A percentile compares a stretch with the other conserved stretches of the same genome.
phyloP scores from a whole-genome alignment of 2,888 invertebrate species.

The Cenopis cana region DNA sequence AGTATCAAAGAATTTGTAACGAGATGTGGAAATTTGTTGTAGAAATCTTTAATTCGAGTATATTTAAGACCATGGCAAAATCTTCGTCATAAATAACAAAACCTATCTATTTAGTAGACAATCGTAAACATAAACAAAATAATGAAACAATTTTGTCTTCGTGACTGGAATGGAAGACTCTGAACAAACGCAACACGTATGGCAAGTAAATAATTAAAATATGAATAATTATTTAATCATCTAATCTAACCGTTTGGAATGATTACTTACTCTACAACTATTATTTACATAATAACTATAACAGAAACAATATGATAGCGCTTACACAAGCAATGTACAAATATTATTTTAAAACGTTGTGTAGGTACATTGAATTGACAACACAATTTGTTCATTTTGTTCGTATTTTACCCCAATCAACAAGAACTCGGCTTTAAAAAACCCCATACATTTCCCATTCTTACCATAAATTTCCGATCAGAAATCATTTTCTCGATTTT shows the following conservation, averaged over 20 bases:
- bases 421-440: background rate
- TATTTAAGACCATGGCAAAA: slow-evolving; percentile 31
- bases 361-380: slow-evolving; percentile 43
- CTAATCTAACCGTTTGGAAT: slow-evolving; percentile 76
- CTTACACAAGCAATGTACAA: slow-evolving; percentile 59
- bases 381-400: slow-evolving; percentile 33
- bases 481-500: background rate
- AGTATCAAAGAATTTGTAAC: slow-evolving; percentile 3
- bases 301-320: slow-evolving; percentile 72
- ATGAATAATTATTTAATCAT: slow-evolving; percentile 75
- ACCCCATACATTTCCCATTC: slow-evolving; percentile 34
- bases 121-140: slow-evolving; percentile 77
- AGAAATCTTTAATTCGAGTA: slow-evolving; percentile 35
- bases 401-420: slow-evolving; percentile 18
- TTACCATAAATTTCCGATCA: background rate
- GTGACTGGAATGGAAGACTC: slow-evolving; percentile 76
- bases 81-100: slow-evolving; percentile 64
- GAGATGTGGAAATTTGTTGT: background rate
- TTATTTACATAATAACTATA: slow-evolving; percentile 75
- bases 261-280: slow-evolving; percentile 68
- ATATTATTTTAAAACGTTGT: slow-evolving; percentile 54
- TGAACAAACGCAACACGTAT: slow-evolving; percentile 73
- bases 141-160: slow-evolving; percentile 71
- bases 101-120: slow-evolving; percentile 69
- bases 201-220: slow-evolving; percentile 81